Conservation (phyloP, 1,140 invertebrate genomes). For the Drosophila repletoides region DNA sequence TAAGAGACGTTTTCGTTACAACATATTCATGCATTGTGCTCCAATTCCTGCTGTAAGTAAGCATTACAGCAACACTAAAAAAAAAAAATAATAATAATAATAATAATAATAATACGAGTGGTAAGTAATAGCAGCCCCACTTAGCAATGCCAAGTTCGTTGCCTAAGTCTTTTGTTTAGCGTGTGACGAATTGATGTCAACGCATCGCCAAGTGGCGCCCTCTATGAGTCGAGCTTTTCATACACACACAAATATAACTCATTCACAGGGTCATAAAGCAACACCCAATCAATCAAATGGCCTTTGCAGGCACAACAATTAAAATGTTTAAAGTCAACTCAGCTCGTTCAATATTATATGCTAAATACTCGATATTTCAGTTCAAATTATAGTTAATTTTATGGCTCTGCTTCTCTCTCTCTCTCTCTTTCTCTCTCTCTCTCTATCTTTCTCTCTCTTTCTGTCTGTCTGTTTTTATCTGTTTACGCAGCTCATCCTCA, state of each 20-base stretch:
- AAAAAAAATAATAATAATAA: not conserved
- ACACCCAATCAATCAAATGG: conserved; percentile 40
- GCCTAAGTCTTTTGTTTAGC: conserved; percentile 48
- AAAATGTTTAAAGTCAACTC: not conserved
- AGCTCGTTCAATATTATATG: not conserved
- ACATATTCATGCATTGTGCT: conserved; percentile 32
- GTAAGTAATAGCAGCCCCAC: not conserved
- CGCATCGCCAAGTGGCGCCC: conserved; percentile 13
- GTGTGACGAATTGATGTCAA: conserved; percentile 36
- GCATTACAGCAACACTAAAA: conserved; percentile 5
- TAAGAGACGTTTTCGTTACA: conserved; percentile 14
- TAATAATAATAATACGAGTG: not conserved
- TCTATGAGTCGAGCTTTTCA: conserved; percentile 3
- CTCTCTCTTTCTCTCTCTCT: too few relatives aligned
- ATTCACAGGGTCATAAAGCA: conserved; percentile 32
- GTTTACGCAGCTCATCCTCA: not conserved
- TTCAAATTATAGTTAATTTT: too few relatives aligned
- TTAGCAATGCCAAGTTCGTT: conserved; percentile 62
- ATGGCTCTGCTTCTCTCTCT: too few relatives aligned
- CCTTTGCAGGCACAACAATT: conserved; percentile 7
- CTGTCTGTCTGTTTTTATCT: too few relatives aligned
- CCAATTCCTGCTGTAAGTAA: conserved; percentile 41
- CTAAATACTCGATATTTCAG: not conserved
- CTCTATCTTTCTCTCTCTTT: too few relatives aligned
- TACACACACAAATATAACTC: too few relatives aligned